These are phyloP conservation scores for Xenentodon cancila DNA, from an alignment of 2,797 vertebrate species.

Conservation along the genomic window DNA sequence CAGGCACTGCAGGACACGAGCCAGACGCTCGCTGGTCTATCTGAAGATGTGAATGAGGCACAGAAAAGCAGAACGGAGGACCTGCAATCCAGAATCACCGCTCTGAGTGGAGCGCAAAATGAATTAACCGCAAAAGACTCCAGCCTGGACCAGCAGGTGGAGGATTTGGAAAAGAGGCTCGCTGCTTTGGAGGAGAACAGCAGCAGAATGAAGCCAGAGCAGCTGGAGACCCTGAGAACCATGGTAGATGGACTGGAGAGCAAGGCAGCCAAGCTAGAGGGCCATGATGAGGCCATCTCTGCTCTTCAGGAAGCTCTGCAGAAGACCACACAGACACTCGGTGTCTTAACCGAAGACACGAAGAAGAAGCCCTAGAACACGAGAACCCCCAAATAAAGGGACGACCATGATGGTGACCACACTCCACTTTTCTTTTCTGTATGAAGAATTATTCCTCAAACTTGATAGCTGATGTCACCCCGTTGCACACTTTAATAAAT, in stretches of 20 bases:
- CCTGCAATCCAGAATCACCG: slow-evolving; percentile 8
- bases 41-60: slow-evolving; percentile 59
- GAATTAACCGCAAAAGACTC: slow-evolving; percentile 67
- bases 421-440: slow-evolving; percentile 9
- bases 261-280: slow-evolving; percentile 87
- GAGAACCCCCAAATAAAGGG: slow-evolving; percentile 17
- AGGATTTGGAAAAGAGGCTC: slow-evolving; percentile 54
- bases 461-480: slow-evolving; percentile 26
- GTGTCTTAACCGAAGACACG: slow-evolving; percentile 77
- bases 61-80: slow-evolving; percentile 79
- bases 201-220: slow-evolving; percentile 78
- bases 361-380: slow-evolving; percentile 20
- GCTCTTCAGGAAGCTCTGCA: slow-evolving; percentile 82
- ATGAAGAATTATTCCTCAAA: slow-evolving; percentile 23
- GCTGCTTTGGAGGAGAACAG: slow-evolving; percentile 31
- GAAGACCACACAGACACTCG: slow-evolving; percentile 82
- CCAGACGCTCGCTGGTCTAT: slow-evolving; percentile 34
- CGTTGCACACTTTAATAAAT: slow-evolving; percentile 23
- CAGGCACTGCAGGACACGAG: slow-evolving; percentile 79
- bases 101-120: slow-evolving; percentile 71
- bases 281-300: slow-evolving; percentile 82
- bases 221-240: slow-evolving; percentile 85
- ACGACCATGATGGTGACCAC: slow-evolving; percentile 15
- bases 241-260: slow-evolving; percentile 81
- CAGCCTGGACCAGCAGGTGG: slow-evolving; percentile 44